Base-by-base conservation (phyloP, 2,797 vertebrate species). In the Xerus rutilus region DNA sequence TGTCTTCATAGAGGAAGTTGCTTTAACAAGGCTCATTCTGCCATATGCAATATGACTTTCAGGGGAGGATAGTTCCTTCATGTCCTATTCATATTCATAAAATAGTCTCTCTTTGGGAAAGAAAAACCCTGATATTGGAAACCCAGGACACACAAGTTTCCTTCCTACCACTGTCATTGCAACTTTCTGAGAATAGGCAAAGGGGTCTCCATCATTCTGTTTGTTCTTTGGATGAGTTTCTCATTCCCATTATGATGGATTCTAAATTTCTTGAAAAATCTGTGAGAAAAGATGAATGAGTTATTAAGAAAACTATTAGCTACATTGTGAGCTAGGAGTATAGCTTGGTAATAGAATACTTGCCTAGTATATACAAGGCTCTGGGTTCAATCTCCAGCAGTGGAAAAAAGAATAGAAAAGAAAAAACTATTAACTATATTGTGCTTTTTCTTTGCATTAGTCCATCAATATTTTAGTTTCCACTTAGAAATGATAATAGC, bases 231-330 rank as follows among this genome's bases (percentile, higher is more conserved):
- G 43, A 70, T 7, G 15, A 82, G 47, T 73, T 59, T 86, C 64
- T 92, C 43, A 72, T 43, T 32, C 30, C 21, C 28, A 57, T 86
- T 86, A 69, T 86, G 62, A 49, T 72, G n/a, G 14, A 59, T 78
- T 89, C 76, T 86, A 77, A 72, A 49, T 52, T 77, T 47, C 54
- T 90, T 91, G 70, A 95, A 82, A 90, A 76, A n/a, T 76, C 62
- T 65, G 32, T 65, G 57, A 72, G 59, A 32, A 85, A 84, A 96
- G 23, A 32, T 79, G 79, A 94, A 79, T 30, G 32, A 78, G 28
- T 54, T 45, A 65, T 54, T 86, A 32, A 72, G n/a, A 86, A 90
- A 93, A 67, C 88, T 72, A 78, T 89, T 78, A 73, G 92, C 10
- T 77, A 28, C 74, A 49, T 45, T 52, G 5, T 43, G 59, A 2